A percentile compares a stretch with the other conserved stretches of the same genome.
These are phyloP conservation scores for Altica lythri DNA, from an alignment of 2,888 invertebrate species.

Conservation along the genomic window DNA sequence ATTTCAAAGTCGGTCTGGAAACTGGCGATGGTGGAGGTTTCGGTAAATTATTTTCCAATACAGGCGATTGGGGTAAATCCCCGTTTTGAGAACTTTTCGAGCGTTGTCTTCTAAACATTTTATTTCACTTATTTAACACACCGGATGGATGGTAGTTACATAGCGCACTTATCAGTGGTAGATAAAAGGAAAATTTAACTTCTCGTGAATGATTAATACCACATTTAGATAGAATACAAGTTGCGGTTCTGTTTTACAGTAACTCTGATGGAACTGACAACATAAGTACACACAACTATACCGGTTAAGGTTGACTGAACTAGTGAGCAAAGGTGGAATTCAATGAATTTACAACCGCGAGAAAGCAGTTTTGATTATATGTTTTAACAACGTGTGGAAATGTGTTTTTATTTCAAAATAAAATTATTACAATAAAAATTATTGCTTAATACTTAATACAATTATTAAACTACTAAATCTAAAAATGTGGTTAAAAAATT, in stretches of 20 bases:
- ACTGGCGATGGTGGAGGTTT: conserved; percentile 43
- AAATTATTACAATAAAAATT: background rate
- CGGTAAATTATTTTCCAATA: conserved; percentile 10
- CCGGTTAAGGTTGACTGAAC: conserved; percentile 17
- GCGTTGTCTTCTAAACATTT: conserved; percentile 34
- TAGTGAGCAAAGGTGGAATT: conserved; percentile 24
- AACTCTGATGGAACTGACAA: conserved; percentile 6
- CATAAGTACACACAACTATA: conserved; percentile 12
- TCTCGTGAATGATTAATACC: conserved; percentile 7
- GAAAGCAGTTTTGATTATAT: conserved; percentile 27
- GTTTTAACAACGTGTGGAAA: conserved; percentile 3
- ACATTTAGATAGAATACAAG: conserved; percentile 7
- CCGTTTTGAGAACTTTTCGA: conserved; percentile 29
- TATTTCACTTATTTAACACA: conserved; percentile 2
- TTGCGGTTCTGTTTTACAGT: conserved; percentile 1
- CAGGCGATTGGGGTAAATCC: conserved; percentile 6
- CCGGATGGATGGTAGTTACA: conserved; percentile 15
- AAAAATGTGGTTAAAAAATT: too few relatives aligned
- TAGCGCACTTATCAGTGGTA: conserved; percentile 17
- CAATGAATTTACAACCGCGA: conserved; percentile 10
- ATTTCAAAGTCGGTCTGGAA: conserved; percentile 76
- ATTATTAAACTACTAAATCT: too few relatives aligned
- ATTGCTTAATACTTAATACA: too few relatives aligned
- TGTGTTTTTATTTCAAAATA: conserved; percentile 9
- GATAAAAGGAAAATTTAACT: conserved; percentile 8